These are phyloP conservation scores for Galerucella pusilla DNA, from an alignment of 2,888 invertebrate species.

Conservation along the genomic window DNA sequence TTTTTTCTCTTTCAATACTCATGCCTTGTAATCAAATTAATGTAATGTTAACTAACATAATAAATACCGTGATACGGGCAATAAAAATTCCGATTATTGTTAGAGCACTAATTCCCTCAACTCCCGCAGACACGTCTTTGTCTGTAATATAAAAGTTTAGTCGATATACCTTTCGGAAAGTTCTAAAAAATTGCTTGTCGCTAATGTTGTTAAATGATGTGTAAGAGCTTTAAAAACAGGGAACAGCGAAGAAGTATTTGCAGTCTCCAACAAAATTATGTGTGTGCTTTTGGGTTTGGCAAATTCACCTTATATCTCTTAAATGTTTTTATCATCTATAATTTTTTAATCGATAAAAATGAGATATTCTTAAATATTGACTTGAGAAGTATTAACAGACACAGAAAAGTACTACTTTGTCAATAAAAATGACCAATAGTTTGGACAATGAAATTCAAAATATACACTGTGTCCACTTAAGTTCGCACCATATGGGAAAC, in stretches of 20 bases:
- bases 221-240: conserved; percentile 30
- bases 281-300: not conserved
- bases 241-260: conserved; percentile 22
- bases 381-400: not conserved
- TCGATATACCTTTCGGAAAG: conserved; percentile 28
- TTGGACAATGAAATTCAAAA: no score
- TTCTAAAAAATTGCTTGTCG: conserved; percentile 33
- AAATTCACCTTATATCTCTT: not conserved
- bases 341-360: not conserved
- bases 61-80: not conserved
- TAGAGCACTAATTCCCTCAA: not conserved
- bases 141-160: conserved; percentile 26
- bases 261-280: conserved; percentile 10
- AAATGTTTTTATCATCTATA: not conserved
- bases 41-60: not conserved
- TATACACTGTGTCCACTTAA: no score
- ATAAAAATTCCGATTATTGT: not conserved
- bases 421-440: no score
- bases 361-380: not conserved
- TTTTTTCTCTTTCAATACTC: no score
- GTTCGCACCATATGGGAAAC: no score
- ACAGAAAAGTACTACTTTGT: no score
- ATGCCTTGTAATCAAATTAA: no score
- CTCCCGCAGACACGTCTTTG: conserved; percentile 5
- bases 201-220: conserved; percentile 36